Percentiles rank a stretch among this genome's conserved stretches.
Conservation (phyloP, 2,888 invertebrate species). For the Dioctria rufipes region DNA sequence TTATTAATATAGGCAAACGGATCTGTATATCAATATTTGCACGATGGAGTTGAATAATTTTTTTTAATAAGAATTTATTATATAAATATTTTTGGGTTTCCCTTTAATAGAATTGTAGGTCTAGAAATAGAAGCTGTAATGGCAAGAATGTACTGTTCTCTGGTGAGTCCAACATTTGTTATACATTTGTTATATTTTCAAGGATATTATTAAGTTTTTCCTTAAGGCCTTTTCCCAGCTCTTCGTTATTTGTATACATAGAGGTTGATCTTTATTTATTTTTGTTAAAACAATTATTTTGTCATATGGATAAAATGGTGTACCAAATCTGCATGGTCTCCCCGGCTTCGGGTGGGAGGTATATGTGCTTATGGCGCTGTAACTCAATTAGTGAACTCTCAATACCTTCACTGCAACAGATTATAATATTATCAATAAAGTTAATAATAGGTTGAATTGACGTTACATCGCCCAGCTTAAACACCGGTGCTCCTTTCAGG, state of each 20-base stretch:
- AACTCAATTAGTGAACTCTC: not conserved
- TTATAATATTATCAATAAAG: slow-evolving; percentile 1
- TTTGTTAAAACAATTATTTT: not conserved
- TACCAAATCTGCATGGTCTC: not conserved
- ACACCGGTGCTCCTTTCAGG: slow-evolving; percentile 4
- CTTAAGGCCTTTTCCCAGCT: not conserved
- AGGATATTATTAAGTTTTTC: not conserved
- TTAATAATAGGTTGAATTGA: not conserved
- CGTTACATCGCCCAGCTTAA: too few relatives aligned
- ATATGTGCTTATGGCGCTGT: not conserved
- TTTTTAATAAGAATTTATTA: not conserved
- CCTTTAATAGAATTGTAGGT: slow-evolving; percentile 11
- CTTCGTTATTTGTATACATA: not conserved
- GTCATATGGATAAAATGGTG: slow-evolving; percentile 8
- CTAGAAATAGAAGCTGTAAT: slow-evolving; percentile 18
- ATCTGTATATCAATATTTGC: slow-evolving; percentile 4
- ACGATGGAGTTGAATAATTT: not conserved
- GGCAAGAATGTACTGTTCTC: slow-evolving; percentile 13
- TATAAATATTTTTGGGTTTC: slow-evolving; percentile 2
- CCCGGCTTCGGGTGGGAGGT: slow-evolving; percentile 16
- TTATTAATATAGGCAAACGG: slow-evolving; percentile 7
- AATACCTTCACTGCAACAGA: not conserved
- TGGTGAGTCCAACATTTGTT: not conserved
- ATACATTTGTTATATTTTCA: not conserved
- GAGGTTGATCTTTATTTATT: slow-evolving; percentile 8